These are phyloP conservation scores for Cassiopea xamachana DNA, from an alignment of 30 jellyfish, hydroid and myxozoan species.

Conservation along the genomic window DNA sequence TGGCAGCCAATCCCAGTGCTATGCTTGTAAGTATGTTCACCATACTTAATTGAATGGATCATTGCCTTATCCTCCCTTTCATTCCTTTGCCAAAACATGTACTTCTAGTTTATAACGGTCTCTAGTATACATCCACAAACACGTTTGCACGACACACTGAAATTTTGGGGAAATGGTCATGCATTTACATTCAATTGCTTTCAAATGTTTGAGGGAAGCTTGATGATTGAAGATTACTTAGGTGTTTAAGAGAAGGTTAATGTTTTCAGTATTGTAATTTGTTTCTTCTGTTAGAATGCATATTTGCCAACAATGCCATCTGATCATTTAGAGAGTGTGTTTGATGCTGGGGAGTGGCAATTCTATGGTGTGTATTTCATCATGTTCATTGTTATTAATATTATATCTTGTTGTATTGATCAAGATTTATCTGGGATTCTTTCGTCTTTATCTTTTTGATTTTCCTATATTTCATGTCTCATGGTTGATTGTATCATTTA, in stretches of 20 bases:
- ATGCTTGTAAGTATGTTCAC: constrained; percentile 13
- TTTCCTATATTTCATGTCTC: too few relatives aligned
- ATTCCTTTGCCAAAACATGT: too few relatives aligned
- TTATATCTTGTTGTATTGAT: not conserved
- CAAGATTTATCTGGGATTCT: too few relatives aligned
- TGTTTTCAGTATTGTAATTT: not conserved
- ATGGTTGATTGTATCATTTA: too few relatives aligned
- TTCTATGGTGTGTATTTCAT: constrained; percentile 15
- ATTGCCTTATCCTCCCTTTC: not conserved
- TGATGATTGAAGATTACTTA: too few relatives aligned
- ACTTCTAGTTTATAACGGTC: too few relatives aligned
- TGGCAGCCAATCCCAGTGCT: constrained; percentile 11
- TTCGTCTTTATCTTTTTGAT: too few relatives aligned
- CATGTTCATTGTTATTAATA: not conserved
- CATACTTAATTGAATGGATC: not conserved
- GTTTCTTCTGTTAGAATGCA: constrained; percentile 33
- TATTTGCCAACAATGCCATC: constrained; percentile 87
- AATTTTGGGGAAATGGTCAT: too few relatives aligned
- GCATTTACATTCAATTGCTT: too few relatives aligned
- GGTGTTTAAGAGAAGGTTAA: not conserved
- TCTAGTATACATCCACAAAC: too few relatives aligned
- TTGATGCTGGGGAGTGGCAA: constrained; percentile 41
- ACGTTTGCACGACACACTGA: too few relatives aligned
- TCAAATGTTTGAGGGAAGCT: too few relatives aligned
- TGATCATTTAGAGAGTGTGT: constrained; percentile 44